Percentiles rank a stretch among this genome's conserved stretches.
Conservation (phyloP, 2,113 vertebrate species). For the Lipophrys pholis region DNA sequence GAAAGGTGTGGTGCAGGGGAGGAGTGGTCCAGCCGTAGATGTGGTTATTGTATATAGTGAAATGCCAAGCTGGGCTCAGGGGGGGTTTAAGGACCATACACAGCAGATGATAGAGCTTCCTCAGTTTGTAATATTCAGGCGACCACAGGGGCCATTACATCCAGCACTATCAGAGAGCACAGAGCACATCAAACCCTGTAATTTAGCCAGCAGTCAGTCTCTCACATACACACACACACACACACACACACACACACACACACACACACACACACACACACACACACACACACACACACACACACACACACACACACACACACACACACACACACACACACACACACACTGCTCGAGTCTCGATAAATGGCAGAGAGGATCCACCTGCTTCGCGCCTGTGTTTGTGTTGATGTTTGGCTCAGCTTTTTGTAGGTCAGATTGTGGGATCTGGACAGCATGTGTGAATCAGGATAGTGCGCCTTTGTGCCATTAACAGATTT, state of each 20-base stretch:
- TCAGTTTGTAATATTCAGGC: conserved; percentile 82
- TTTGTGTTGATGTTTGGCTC: conserved; percentile 32
- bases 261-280: conserved; percentile 56
- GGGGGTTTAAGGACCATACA: conserved; percentile 34
- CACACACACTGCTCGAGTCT: conserved; percentile 38
- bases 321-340: conserved; percentile 48
- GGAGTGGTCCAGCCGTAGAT: conserved; percentile 41
- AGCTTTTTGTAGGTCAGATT: conserved; percentile 44
- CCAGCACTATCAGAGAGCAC: conserved; percentile 74
- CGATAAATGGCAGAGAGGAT: conserved; percentile 63
- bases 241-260: too few relatives aligned
- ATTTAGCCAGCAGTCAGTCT: conserved; percentile 79
- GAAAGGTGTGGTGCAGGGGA: conserved; percentile 41
- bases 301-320: too few relatives aligned
- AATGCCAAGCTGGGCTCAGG: conserved; percentile 52
- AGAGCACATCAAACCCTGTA: conserved; percentile 84
- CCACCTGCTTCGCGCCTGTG: conserved; percentile 48
- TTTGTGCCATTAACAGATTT: conserved; percentile 69
- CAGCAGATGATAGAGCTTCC: conserved; percentile 71
- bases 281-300: conserved; percentile 30
- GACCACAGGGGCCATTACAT: conserved; percentile 79
- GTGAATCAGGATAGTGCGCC: conserved; percentile 41
- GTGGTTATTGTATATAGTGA: conserved; percentile 57
- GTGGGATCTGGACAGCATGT: conserved; percentile 35
- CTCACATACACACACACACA: conserved; percentile 25